These are phyloP conservation scores for Oncorhynchus keta DNA, from an alignment of 2,113 vertebrate species.

Conservation along the genomic window DNA sequence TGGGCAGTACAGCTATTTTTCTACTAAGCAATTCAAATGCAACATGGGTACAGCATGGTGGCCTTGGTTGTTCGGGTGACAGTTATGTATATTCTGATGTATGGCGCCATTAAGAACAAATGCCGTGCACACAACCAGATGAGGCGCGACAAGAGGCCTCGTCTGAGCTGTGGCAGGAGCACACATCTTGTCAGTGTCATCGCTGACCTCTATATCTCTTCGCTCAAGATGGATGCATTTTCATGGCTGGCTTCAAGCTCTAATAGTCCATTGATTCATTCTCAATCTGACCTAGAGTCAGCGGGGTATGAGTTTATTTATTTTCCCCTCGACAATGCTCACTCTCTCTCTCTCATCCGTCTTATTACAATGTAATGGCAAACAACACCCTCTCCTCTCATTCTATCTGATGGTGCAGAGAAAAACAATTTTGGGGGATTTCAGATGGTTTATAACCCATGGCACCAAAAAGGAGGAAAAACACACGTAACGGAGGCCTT, in stretches of 20 bases:
- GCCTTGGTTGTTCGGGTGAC: constrained; percentile 54
- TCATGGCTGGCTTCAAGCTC: constrained; percentile 54
- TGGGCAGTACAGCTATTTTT: constrained; percentile 6
- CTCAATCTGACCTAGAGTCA: constrained; percentile 53
- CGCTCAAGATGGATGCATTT: constrained; percentile 61
- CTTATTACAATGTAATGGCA: constrained; percentile 71
- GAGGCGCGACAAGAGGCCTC: constrained; percentile 52
- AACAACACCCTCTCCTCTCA: constrained; percentile 54
- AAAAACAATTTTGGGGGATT: constrained; percentile 60
- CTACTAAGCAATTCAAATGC: constrained; percentile 55
- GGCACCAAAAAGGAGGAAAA: constrained; percentile 43
- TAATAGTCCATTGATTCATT: constrained; percentile 73
- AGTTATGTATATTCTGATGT: constrained; percentile 64
- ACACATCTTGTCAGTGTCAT: constrained; percentile 55
- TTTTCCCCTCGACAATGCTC: constrained; percentile 55
- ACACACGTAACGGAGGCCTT: constrained; percentile 50
- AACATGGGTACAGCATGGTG: constrained; percentile 40
- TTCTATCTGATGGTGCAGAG: constrained; percentile 57
- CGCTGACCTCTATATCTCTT: constrained; percentile 65
- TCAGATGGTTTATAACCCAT: constrained; percentile 51
- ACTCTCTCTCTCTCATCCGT: constrained; percentile 33
- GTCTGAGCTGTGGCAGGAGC: constrained; percentile 46
- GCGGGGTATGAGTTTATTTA: constrained; percentile 66
- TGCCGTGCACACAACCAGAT: constrained; percentile 46
- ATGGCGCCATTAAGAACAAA: constrained; percentile 65